Percentiles rank a stretch among this genome's conserved stretches.
Conservation (phyloP, 2,888 invertebrate species). For the Agrilus cyanescens region DNA sequence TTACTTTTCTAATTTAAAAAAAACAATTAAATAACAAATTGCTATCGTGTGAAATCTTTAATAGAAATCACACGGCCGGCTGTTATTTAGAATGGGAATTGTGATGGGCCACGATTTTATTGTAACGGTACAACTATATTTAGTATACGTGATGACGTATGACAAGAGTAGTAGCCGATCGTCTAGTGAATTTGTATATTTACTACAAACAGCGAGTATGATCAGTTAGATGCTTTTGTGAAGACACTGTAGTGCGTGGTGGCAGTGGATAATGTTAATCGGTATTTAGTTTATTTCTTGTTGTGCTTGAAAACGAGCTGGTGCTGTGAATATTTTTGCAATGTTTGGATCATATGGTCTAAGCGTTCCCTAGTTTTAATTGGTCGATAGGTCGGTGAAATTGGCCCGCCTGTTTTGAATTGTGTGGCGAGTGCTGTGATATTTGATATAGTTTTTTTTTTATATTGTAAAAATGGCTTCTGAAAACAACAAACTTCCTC, state of each 20-base stretch:
- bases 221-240: conserved; percentile 16
- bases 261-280: too few species aligned
- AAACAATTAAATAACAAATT: too few species aligned
- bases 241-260: not conserved
- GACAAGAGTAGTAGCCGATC: conserved; percentile 14
- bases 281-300: too few species aligned
- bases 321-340: conserved; percentile 5
- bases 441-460: too few species aligned
- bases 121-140: conserved; percentile 8
- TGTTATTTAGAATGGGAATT: not conserved
- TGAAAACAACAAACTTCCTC: conserved; percentile 23
- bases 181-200: conserved; percentile 24
- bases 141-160: conserved; percentile 17
- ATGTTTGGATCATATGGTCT: conserved; percentile 11
- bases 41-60: too few species aligned
- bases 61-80: not conserved
- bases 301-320: conserved; percentile 1
- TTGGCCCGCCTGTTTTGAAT: conserved; percentile 13
- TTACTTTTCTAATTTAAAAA: not conserved
- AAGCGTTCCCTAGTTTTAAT: conserved; percentile 9
- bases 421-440: conserved; percentile 10
- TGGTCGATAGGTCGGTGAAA: conserved; percentile 10
- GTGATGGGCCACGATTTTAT: conserved; percentile 9
- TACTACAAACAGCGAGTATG: conserved; percentile 19
- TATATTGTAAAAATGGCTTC: conserved; percentile 16